A percentile compares a stretch with the other conserved stretches of the same genome.
These are phyloP conservation scores for Spatulosminthurus flaviceps DNA, from an alignment of 2,888 invertebrate genomes.

Conservation along the genomic window DNA sequence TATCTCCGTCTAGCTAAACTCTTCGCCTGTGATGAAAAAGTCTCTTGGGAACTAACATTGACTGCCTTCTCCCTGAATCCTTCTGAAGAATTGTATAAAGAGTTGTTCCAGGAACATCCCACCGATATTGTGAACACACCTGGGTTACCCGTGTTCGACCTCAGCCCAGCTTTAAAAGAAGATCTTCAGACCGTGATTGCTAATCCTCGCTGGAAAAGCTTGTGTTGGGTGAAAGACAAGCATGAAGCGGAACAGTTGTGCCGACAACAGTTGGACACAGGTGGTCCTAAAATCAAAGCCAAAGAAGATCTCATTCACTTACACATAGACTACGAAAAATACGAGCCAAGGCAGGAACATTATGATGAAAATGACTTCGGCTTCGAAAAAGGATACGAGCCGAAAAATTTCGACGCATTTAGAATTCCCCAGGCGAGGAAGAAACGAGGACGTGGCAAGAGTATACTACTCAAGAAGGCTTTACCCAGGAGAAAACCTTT, in stretches of 20 bases:
- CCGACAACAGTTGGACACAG: slow-evolving; percentile 43
- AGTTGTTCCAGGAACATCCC: slow-evolving; percentile 47
- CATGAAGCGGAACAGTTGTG: slow-evolving; percentile 48
- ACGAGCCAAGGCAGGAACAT: slow-evolving; percentile 48
- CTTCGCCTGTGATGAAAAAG: slow-evolving; percentile 39
- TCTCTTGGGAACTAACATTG: slow-evolving; percentile 48
- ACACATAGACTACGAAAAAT: slow-evolving; percentile 53
- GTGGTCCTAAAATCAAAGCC: slow-evolving; percentile 50
- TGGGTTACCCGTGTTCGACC: not conserved
- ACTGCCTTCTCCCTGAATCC: slow-evolving; percentile 59
- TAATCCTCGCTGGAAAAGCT: slow-evolving; percentile 53
- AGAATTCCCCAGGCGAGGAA: too few species aligned
- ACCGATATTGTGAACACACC: not conserved
- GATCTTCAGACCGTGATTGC: slow-evolving; percentile 52
- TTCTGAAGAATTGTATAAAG: slow-evolving; percentile 44
- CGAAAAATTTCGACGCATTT: not conserved
- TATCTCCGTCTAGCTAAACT: slow-evolving; percentile 50
- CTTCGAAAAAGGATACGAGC: slow-evolving; percentile 55
- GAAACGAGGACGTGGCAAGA: not conserved
- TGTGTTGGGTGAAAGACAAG: slow-evolving; percentile 41
- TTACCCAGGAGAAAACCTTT: not conserved
- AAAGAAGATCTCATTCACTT: slow-evolving; percentile 53
- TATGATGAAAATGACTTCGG: slow-evolving; percentile 55
- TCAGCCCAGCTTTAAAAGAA: slow-evolving; percentile 36
- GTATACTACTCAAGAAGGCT: not conserved